A percentile compares a stretch with the other conserved stretches of the same genome.
Evolutionary conservation across 2,888 invertebrate species (phyloP).

Genomic region (Vesta saturnalis): DNA sequence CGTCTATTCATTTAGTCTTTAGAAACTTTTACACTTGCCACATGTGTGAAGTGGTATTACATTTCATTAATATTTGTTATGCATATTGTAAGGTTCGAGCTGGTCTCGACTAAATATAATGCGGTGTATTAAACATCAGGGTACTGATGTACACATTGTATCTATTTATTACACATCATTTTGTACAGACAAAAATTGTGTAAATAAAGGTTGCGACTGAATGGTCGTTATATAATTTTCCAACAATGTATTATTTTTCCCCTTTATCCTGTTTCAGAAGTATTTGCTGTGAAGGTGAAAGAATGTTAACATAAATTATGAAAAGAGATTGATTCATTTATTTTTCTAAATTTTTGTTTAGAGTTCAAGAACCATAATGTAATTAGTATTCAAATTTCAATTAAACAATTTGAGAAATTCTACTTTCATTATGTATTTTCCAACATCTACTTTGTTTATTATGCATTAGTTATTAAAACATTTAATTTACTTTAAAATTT

Average conservation of each 20-base stretch:
- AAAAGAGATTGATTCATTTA: too few species aligned
- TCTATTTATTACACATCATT: constrained; percentile 57
- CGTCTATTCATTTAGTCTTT: constrained; percentile 38
- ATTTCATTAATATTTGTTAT: constrained; percentile 32
- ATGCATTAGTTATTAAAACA: too few species aligned
- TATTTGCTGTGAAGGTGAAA: too few species aligned
- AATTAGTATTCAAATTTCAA: too few species aligned
- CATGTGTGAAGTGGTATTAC: constrained; percentile 35
- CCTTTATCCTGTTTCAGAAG: too few species aligned
- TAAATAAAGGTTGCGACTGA: constrained; percentile 60
- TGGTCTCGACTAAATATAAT: constrained; percentile 55
- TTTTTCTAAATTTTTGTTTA: too few species aligned
- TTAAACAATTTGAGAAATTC: too few species aligned
- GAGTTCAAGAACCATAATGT: too few species aligned
- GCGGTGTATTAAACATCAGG: constrained; percentile 48
- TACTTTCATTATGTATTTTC: too few species aligned
- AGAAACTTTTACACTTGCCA: constrained; percentile 40
- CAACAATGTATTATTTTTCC: constrained; percentile 8
- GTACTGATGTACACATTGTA: constrained; percentile 49
- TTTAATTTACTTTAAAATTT: too few species aligned
- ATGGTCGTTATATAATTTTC: constrained; percentile 49
- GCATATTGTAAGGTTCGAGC: constrained; percentile 51
- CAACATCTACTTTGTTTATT: too few species aligned
- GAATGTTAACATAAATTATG: too few species aligned
- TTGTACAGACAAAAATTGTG: constrained; percentile 60